Conservation (phyloP, 2,113 vertebrate species). For the Petrocephalus zakoni region DNA sequence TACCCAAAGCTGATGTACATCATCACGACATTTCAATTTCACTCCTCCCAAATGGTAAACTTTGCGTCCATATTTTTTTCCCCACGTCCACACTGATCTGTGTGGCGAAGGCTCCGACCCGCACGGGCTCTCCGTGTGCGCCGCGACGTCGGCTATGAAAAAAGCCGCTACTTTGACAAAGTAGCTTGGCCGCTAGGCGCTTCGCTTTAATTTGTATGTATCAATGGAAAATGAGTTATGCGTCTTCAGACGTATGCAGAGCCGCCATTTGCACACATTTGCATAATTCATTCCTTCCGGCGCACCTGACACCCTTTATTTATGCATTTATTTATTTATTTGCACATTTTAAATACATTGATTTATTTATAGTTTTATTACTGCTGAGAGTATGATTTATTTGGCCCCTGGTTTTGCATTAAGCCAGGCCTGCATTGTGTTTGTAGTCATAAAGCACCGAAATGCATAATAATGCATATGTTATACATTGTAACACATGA, state of each 20-base stretch:
- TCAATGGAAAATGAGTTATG: neutral
- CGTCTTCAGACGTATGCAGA: neutral
- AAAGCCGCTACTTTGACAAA: neutral
- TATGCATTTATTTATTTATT: neutral
- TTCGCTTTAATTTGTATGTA: neutral
- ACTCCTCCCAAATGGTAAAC: neutral
- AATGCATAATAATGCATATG: neutral
- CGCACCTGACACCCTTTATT: neutral
- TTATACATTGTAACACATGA: neutral
- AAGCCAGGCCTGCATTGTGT: neutral
- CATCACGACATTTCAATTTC: neutral
- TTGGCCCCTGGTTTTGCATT: neutral
- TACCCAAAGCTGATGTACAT: neutral
- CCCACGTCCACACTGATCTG: neutral
- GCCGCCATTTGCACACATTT: neutral
- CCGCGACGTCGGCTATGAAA: neutral
- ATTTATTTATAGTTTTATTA: slow-evolving; percentile 3
- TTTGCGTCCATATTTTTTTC: neutral
- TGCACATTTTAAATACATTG: neutral
- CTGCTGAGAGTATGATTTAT: neutral
- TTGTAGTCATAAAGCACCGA: neutral
- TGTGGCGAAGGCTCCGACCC: neutral
- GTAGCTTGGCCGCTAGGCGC: neutral
- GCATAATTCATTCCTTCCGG: slow-evolving; percentile 11
- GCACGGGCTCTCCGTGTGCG: neutral